phyloP scores from a whole-genome alignment of 2,797 vertebrate genomes.

The Pteropus rufus region DNA sequence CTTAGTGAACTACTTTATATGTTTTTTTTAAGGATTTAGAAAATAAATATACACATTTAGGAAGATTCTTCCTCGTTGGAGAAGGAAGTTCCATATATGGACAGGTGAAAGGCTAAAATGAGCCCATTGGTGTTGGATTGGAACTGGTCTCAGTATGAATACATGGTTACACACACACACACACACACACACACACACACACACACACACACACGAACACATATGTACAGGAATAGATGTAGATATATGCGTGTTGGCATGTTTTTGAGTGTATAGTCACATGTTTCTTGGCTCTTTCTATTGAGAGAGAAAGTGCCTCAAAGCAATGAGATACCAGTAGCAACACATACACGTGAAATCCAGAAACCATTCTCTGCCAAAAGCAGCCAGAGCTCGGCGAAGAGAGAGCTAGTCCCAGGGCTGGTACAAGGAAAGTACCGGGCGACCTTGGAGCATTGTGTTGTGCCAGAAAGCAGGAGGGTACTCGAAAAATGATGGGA shows the following conservation, averaged over 20 bases:
- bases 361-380: background rate
- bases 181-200: background rate
- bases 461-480: background rate
- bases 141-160: background rate
- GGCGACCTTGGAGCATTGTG: background rate
- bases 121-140: background rate
- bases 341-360: background rate
- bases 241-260: background rate
- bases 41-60: background rate
- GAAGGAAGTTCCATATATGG: background rate
- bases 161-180: background rate
- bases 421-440: background rate
- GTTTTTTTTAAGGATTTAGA: background rate
- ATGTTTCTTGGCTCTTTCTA: background rate
- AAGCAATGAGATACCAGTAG: background rate
- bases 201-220: rapidly evolving
- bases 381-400: background rate
- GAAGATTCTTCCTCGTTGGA: background rate
- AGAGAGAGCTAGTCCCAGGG: background rate
- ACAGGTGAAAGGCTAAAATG: background rate
- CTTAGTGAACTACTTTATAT: background rate
- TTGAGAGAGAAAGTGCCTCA: background rate
- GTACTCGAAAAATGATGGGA: background rate
- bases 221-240: background rate
- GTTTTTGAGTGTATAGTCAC: background rate